Conservation (phyloP, 2,113 vertebrate genomes). For the Apodemus speciosus region DNA sequence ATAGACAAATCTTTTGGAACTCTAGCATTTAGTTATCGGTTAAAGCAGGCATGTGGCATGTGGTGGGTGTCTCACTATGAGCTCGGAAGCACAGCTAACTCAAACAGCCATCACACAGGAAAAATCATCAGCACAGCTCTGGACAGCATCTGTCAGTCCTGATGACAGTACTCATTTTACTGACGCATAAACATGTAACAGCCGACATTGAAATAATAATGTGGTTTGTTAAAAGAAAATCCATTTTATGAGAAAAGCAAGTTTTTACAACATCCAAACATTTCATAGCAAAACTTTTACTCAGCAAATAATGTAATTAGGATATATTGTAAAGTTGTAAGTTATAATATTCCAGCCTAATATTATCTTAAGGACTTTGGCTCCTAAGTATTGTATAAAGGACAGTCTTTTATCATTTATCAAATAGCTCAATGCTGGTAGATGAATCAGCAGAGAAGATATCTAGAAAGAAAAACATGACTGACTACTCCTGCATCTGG, state of each 20-base stretch:
- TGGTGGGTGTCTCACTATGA: not conserved
- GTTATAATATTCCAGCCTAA: conserved; percentile 5
- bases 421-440: not conserved
- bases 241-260: not conserved
- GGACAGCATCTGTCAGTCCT: not conserved
- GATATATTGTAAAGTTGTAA: conserved; percentile 34
- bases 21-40: not conserved
- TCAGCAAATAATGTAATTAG: conserved; percentile 13
- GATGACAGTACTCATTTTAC: not conserved
- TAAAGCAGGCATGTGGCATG: not conserved
- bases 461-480: not conserved
- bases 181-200: not conserved
- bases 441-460: not conserved
- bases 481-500: not conserved
- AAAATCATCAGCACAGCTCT: not conserved
- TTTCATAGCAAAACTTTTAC: conserved; percentile 35
- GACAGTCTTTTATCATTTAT: not conserved
- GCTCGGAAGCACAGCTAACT: not conserved
- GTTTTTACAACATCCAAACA: conserved; percentile 35
- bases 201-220: not conserved
- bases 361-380: not conserved
- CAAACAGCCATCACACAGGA: not conserved
- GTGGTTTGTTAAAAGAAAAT: not conserved
- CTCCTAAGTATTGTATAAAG: not conserved
- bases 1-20: not conserved